Evolutionary conservation across 1,140 invertebrate genomes (phyloP).

Genomic region (Eulimnadia texana): DNA sequence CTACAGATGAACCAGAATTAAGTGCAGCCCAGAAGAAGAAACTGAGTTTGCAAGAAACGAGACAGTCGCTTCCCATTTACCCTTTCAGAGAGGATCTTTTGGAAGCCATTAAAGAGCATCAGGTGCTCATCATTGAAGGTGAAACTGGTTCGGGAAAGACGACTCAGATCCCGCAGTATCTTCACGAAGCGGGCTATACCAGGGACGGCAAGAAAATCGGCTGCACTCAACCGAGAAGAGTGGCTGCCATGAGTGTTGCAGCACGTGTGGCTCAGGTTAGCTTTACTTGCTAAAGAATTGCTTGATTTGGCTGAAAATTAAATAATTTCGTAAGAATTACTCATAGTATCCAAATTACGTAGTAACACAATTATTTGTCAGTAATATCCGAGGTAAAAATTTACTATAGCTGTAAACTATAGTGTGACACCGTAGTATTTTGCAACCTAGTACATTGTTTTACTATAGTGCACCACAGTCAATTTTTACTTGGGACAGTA

Average conservation of each 20-base stretch:
- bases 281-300: background rate
- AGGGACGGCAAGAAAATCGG: constrained; percentile 64
- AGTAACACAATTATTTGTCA: no score
- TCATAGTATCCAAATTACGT: no score
- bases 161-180: constrained; percentile 96
- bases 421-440: no score
- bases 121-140: constrained; percentile 92
- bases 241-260: constrained; percentile 67
- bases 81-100: constrained; percentile 82
- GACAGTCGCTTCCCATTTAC: constrained; percentile 85
- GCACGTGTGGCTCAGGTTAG: constrained; percentile 41
- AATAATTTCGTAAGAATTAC: no score
- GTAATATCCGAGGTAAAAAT: no score
- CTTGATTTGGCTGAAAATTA: no score
- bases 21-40: constrained; percentile 57
- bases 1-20: constrained; percentile 36
- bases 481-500: no score
- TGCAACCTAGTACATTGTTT: no score
- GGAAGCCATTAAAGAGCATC: constrained; percentile 71
- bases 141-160: constrained; percentile 98
- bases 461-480: no score
- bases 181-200: constrained; percentile 80
- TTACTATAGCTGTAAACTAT: no score
- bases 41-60: constrained; percentile 78
- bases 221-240: constrained; percentile 58